Evolutionary conservation across 1,140 invertebrate species (phyloP).

Genomic region (Zaprionus kolodkinae): DNA sequence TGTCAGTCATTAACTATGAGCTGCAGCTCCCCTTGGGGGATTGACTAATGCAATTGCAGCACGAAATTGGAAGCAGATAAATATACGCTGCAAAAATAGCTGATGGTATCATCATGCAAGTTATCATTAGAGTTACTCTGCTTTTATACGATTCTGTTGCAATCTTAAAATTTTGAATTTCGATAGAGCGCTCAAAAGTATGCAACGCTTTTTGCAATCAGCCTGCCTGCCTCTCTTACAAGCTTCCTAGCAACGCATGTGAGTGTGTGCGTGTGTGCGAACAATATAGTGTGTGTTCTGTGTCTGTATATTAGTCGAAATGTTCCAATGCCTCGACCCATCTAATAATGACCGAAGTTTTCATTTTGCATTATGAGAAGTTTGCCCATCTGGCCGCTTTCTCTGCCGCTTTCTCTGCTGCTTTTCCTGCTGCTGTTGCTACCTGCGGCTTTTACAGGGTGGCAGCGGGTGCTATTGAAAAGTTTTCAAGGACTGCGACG

Average conservation of each 20-base stretch:
- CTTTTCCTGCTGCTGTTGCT: background rate
- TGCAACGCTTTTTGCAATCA: background rate
- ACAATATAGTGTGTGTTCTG: conserved; percentile 6
- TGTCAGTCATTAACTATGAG: conserved; percentile 4
- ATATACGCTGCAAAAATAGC: background rate
- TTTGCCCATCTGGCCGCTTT: conserved; percentile 51
- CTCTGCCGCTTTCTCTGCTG: background rate
- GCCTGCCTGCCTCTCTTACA: background rate
- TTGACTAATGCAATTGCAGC: conserved; percentile 5
- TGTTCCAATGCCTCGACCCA: conserved; percentile 33
- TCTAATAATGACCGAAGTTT: conserved; percentile 74
- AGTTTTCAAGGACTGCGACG: conserved; percentile 77
- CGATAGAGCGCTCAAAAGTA: background rate
- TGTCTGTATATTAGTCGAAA: conserved; percentile 18
- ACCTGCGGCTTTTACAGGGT: conserved; percentile 4
- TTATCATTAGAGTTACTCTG: background rate
- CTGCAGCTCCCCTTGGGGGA: background rate
- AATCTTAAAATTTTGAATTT: background rate
- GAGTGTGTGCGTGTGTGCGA: background rate
- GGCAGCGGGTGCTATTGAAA: conserved; percentile 63
- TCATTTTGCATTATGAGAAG: conserved; percentile 67
- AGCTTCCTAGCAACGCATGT: background rate
- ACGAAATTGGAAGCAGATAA: background rate
- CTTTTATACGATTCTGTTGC: background rate
- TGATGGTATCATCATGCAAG: background rate